Conservation (phyloP, 1,140 invertebrate species). For the Lasioglossum albipes region DNA sequence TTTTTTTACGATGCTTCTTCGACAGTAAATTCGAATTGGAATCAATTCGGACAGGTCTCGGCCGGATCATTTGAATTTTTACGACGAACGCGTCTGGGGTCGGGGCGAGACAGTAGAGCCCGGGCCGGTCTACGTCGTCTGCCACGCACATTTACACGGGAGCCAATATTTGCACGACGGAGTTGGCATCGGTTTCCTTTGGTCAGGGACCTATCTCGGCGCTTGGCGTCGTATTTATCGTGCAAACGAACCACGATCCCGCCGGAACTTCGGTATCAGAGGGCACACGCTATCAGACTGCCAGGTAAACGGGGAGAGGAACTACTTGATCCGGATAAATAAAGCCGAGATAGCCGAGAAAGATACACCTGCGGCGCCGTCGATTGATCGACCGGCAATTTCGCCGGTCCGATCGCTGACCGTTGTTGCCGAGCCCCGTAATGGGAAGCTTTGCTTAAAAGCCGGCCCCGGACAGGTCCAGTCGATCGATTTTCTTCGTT, state of each 20-base stretch:
- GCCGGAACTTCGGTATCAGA: conserved; percentile 33
- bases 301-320: conserved; percentile 39
- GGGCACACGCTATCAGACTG: conserved; percentile 20
- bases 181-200: conserved; percentile 59
- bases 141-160: conserved; percentile 48
- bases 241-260: conserved; percentile 54
- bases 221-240: conserved; percentile 57
- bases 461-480: too few relatives aligned
- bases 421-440: not conserved
- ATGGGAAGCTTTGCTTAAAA: too few relatives aligned
- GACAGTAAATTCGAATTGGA: too few relatives aligned
- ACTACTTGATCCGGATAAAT: conserved; percentile 54
- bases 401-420: conserved; percentile 14
- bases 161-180: conserved; percentile 57
- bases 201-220: conserved; percentile 36
- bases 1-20: too few relatives aligned
- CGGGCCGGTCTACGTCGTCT: not conserved
- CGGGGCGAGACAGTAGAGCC: not conserved
- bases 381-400: conserved; percentile 30
- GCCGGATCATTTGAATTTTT: too few relatives aligned
- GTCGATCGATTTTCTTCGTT: too few relatives aligned
- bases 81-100: not conserved
- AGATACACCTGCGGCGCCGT: conserved; percentile 14
- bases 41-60: too few relatives aligned
- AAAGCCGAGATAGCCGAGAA: conserved; percentile 28